A percentile compares a stretch with the other conserved stretches of the same genome.
Evolutionary conservation across 2,797 vertebrate species (phyloP).

Genomic region (Galaxias olidus): DNA sequence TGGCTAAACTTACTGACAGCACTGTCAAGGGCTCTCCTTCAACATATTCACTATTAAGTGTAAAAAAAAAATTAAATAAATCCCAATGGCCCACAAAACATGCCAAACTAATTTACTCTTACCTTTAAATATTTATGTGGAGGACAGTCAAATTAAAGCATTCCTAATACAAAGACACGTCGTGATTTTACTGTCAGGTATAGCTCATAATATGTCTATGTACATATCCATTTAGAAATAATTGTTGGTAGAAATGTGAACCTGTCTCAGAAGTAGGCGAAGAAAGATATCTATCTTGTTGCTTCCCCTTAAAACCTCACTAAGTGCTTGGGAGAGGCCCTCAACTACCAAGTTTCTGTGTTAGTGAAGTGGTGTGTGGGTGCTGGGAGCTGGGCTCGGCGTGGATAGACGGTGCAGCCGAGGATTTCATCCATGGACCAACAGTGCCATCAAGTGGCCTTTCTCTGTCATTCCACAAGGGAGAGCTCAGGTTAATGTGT

Average conservation of each 20-base stretch:
- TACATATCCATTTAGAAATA: no score
- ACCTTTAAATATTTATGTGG: no score
- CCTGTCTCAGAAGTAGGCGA: conserved; percentile 7
- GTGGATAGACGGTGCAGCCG: conserved; percentile 6
- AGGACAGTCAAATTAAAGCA: no score
- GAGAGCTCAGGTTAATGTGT: conserved; percentile 13
- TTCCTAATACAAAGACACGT: no score
- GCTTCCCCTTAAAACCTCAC: conserved; percentile 8
- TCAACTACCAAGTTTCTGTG: conserved; percentile 5
- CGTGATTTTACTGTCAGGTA: no score
- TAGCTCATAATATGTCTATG: no score
- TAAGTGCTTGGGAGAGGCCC: conserved; percentile 3
- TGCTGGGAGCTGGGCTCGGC: neutral
- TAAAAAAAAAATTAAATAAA: no score
- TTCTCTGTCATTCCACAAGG: neutral
- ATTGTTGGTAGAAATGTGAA: neutral
- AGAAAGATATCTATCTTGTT: conserved; percentile 14
- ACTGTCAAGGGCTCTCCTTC: no score
- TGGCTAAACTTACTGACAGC: no score
- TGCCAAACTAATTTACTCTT: no score
- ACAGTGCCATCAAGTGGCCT: conserved; percentile 83
- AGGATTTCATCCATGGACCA: conserved; percentile 75
- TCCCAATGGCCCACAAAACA: no score
- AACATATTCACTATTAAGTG: no score
- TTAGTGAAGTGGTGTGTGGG: conserved; percentile 13